Evolutionary conservation across 2,113 vertebrate genomes (phyloP).

Genomic region (Plecturocebus donacophilus): DNA sequence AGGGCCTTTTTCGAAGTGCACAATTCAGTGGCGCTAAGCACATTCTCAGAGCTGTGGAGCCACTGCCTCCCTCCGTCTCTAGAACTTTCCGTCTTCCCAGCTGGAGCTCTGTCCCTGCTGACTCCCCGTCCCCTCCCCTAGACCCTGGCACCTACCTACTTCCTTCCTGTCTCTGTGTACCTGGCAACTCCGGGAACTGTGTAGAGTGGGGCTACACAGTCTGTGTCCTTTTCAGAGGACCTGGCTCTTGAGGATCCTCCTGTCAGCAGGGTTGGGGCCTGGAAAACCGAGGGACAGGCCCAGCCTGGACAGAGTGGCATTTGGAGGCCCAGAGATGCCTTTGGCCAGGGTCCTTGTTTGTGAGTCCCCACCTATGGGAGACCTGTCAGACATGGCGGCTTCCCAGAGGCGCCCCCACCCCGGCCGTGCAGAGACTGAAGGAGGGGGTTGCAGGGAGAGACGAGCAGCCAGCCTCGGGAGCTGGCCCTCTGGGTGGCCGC

Average conservation of each 20-base stretch:
- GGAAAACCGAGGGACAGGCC: rapidly evolving
- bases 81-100: background rate
- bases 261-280: rapidly evolving
- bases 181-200: rapidly evolving
- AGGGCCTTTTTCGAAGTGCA: background rate
- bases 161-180: background rate
- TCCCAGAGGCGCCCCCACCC: background rate
- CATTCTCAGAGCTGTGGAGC: background rate
- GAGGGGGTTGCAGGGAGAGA: too few relatives aligned
- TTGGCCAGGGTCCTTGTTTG: rapidly evolving
- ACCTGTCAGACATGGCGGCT: rapidly evolving
- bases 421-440: background rate
- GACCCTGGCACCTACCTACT: background rate
- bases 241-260: background rate
- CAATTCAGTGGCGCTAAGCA: rapidly evolving
- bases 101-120: background rate
- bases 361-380: rapidly evolving
- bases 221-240: background rate
- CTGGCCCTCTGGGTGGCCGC: rapidly evolving
- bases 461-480: too few relatives aligned
- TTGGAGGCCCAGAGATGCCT: background rate
- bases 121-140: rapidly evolving
- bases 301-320: rapidly evolving
- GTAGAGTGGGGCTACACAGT: background rate
- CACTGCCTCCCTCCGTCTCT: rapidly evolving